Conservation (phyloP, 2,113 vertebrate genomes). For the Cololabis saira region DNA sequence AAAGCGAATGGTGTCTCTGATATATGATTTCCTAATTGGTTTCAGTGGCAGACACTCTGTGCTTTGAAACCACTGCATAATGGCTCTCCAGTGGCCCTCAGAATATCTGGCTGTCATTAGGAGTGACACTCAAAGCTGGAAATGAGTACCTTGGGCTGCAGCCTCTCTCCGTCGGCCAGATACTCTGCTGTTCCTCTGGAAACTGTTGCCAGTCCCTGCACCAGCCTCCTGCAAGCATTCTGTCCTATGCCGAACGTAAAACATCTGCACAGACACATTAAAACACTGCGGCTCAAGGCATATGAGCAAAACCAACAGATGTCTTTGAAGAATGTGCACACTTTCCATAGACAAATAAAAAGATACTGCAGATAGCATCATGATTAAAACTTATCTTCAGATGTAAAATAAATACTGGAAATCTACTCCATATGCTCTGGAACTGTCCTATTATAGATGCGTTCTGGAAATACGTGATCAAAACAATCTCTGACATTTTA, state of each 20-base stretch:
- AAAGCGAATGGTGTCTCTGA: constrained; percentile 11
- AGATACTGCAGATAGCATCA: background rate
- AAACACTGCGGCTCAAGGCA: constrained; percentile 10
- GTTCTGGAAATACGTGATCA: too few relatives aligned
- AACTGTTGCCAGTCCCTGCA: constrained; percentile 86
- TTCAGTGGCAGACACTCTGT: constrained; percentile 16
- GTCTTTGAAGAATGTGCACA: background rate
- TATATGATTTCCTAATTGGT: constrained; percentile 58
- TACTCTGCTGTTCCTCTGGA: constrained; percentile 91
- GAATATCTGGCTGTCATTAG: constrained; percentile 45
- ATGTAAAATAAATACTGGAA: too few relatives aligned
- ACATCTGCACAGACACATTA: constrained; percentile 83
- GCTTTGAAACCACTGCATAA: constrained; percentile 52
- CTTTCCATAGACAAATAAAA: background rate
- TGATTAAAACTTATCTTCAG: background rate
- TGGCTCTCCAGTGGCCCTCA: constrained; percentile 45
- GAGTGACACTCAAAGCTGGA: constrained; percentile 50
- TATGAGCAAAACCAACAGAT: constrained; percentile 2
- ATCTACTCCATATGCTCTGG: too few relatives aligned
- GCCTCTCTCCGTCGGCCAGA: constrained; percentile 87
- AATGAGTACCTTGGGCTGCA: constrained; percentile 90
- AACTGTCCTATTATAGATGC: too few relatives aligned
- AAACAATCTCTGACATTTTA: too few relatives aligned
- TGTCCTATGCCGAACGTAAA: constrained; percentile 93
- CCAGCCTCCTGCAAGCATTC: constrained; percentile 87